Evolutionary conservation across 2,797 vertebrate genomes (phyloP).

Genomic region (Gouania willdenowi): DNA sequence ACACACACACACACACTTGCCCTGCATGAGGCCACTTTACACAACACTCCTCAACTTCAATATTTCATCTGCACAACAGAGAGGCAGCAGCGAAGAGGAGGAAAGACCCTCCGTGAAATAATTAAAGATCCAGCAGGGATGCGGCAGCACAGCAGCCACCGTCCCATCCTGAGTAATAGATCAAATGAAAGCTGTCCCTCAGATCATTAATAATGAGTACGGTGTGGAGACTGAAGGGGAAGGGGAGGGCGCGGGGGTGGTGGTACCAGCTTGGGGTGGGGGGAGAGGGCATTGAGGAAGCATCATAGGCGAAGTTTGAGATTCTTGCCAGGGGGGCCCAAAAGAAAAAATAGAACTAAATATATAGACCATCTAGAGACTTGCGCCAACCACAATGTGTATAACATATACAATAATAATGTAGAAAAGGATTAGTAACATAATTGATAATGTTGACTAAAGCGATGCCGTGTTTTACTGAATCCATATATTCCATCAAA

Average conservation of each 20-base stretch:
- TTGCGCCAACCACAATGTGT: too few species aligned
- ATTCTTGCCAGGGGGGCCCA: too few species aligned
- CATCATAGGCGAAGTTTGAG: too few species aligned
- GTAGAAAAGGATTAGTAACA: too few species aligned
- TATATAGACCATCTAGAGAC: too few species aligned
- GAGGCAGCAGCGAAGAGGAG: constrained; percentile 63
- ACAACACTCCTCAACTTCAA: constrained; percentile 71
- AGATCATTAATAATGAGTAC: constrained; percentile 79
- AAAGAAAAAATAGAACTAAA: too few species aligned
- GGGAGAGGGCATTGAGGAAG: constrained; percentile 33
- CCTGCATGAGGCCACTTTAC: constrained; percentile 66
- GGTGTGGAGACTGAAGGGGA: constrained; percentile 56
- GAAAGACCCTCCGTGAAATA: constrained; percentile 73
- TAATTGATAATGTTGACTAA: too few species aligned
- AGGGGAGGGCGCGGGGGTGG: constrained; percentile 51
- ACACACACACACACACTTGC: constrained; percentile 24
- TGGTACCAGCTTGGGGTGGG: constrained; percentile 50
- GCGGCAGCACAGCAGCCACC: constrained; percentile 66
- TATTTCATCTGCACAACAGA: constrained; percentile 79
- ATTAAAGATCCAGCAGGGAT: constrained; percentile 77
- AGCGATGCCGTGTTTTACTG: too few species aligned
- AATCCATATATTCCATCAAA: too few species aligned
- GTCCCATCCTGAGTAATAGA: constrained; percentile 76
- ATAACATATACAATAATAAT: too few species aligned
- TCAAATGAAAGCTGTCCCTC: constrained; percentile 80